Conservation (phyloP, 2,888 invertebrate species). For the Panorpa germanica region DNA sequence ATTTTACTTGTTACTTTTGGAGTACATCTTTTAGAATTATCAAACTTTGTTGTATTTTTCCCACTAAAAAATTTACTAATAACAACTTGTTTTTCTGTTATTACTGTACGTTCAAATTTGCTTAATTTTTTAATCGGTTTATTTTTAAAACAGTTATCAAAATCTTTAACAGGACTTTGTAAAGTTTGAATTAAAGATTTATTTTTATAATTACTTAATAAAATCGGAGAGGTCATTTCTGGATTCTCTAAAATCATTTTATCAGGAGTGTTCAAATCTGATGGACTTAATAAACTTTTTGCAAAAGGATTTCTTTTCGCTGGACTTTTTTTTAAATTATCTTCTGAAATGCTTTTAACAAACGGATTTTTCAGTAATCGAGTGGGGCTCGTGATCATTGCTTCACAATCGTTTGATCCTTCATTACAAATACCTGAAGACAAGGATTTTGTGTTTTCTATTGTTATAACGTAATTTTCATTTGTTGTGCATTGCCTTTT, state of each 20-base stretch:
- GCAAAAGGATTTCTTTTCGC: no score
- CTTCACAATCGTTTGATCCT: constrained; percentile 12
- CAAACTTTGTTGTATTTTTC: no score
- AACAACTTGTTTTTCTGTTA: constrained; percentile 26
- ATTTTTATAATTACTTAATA: constrained; percentile 26
- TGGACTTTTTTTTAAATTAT: constrained; percentile 7
- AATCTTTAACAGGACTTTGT: no score
- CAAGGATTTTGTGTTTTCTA: constrained; percentile 19
- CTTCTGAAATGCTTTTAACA: not conserved
- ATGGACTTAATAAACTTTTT: no score
- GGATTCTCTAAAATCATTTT: constrained; percentile 14
- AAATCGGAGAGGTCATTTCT: constrained; percentile 24
- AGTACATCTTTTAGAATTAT: no score
- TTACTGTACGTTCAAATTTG: constrained; percentile 28
- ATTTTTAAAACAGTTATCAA: no score
- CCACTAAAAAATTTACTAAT: constrained; percentile 45
- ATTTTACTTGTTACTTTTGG: no score
- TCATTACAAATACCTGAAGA: constrained; percentile 15
- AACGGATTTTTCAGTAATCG: constrained; percentile 9
- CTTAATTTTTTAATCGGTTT: constrained; percentile 31
- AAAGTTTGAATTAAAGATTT: constrained; percentile 25
- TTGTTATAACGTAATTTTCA: no score
- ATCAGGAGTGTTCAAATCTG: constrained; percentile 14
- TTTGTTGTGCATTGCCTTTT: no score
- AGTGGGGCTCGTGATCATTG: constrained; percentile 11